phyloP scores from a whole-genome alignment of 2,888 invertebrate species.

The Agriopis aurantiaria region DNA sequence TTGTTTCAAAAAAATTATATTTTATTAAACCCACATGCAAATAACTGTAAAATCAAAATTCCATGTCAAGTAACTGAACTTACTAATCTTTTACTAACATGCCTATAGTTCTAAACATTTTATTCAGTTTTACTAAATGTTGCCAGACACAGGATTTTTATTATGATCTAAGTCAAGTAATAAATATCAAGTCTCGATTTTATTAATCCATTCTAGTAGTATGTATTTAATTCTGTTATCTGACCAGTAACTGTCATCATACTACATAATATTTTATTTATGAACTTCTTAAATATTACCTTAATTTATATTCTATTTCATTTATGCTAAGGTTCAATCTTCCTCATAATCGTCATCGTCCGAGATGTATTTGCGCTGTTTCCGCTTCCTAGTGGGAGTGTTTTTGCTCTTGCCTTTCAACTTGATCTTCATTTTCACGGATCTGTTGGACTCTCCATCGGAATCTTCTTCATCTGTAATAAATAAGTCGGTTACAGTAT shows the following conservation, averaged over 20 bases:
- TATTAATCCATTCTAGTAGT: constrained; percentile 3
- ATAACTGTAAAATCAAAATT: not conserved
- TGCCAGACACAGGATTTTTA: not conserved
- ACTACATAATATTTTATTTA: not conserved
- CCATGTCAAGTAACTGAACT: constrained; percentile 1
- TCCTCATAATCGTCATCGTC: constrained; percentile 89
- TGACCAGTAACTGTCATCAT: not conserved
- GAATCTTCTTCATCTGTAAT: constrained; percentile 85
- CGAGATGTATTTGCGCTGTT: constrained; percentile 88
- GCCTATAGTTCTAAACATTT: not conserved
- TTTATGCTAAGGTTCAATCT: constrained; percentile 65
- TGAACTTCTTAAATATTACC: not conserved
- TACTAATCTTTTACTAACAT: not conserved
- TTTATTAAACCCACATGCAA: constrained; percentile 3
- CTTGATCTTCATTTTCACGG: constrained; percentile 92
- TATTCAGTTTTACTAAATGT: not conserved
- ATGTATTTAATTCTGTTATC: not conserved
- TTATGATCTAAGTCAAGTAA: not conserved
- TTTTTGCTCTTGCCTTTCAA: constrained; percentile 85
- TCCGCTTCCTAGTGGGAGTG: constrained; percentile 85
- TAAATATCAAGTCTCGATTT: not conserved
- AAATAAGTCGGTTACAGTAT: not conserved
- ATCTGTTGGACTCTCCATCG: constrained; percentile 87
- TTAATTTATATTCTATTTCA: not conserved
- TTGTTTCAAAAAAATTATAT: constrained; percentile 11